Conservation (phyloP, 2,113 vertebrate genomes). For the Pao palembangensis region DNA sequence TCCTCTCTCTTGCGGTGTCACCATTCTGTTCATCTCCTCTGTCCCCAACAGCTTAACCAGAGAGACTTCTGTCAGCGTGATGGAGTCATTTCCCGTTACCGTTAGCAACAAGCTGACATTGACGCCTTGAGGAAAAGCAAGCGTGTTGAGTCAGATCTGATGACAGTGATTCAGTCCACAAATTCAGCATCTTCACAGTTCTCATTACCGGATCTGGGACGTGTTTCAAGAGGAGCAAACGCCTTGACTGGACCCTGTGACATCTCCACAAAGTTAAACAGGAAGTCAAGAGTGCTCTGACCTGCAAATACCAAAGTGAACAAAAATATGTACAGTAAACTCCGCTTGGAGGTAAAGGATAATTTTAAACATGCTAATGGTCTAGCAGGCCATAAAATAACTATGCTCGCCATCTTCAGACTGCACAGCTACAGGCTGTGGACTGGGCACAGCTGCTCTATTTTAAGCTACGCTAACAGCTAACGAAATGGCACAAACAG, state of each 20-base stretch:
- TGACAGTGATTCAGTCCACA: neutral
- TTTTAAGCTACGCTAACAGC: no score
- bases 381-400: no score
- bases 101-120: slow-evolving; percentile 53
- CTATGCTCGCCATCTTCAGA: no score
- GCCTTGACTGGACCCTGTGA: slow-evolving; percentile 26
- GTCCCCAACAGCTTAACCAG: slow-evolving; percentile 47
- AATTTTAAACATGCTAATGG: no score
- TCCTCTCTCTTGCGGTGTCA: slow-evolving; percentile 25
- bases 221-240: slow-evolving; percentile 41
- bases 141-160: no score
- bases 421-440: no score
- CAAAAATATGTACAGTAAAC: no score
- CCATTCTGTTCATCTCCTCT: slow-evolving; percentile 18
- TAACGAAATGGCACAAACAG: no score
- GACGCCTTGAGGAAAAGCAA: slow-evolving; percentile 33
- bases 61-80: slow-evolving; percentile 41
- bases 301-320: slow-evolving; percentile 28
- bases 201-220: slow-evolving; percentile 50
- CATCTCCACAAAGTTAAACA: slow-evolving; percentile 57
- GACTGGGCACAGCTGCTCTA: no score
- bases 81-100: slow-evolving; percentile 40
- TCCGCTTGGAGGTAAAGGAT: no score
- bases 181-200: neutral
- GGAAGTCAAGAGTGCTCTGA: slow-evolving; percentile 57